These are phyloP conservation scores for Metalampra italica DNA, from an alignment of 2,888 invertebrate species.

Conservation along the genomic window DNA sequence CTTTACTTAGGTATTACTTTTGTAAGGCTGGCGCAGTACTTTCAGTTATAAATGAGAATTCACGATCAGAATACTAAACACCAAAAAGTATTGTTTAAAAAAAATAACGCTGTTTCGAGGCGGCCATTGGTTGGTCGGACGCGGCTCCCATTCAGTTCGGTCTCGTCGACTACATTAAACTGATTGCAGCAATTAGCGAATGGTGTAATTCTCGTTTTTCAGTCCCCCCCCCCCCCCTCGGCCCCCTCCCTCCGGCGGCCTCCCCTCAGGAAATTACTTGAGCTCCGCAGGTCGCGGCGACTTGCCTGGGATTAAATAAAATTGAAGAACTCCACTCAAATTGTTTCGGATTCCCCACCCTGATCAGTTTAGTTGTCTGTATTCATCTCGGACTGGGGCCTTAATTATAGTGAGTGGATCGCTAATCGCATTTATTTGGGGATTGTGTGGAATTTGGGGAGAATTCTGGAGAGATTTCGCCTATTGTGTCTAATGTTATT, in stretches of 20 bases:
- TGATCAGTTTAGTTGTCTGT: slow-evolving; percentile 51
- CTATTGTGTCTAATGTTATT: slow-evolving; percentile 14
- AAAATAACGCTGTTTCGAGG: slow-evolving; percentile 46
- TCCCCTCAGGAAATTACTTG: slow-evolving; percentile 67
- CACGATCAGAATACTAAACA: background rate
- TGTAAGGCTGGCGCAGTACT: no score
- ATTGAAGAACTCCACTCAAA: slow-evolving; percentile 67
- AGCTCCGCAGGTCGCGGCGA: slow-evolving; percentile 63
- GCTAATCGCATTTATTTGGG: slow-evolving; percentile 52
- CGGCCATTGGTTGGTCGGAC: slow-evolving; percentile 50
- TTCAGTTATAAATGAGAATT: background rate
- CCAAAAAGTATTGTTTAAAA: slow-evolving; percentile 12
- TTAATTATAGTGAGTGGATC: slow-evolving; percentile 64
- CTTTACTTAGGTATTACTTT: no score
- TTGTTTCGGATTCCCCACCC: slow-evolving; percentile 63
- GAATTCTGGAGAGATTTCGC: slow-evolving; percentile 12
- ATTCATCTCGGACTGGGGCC: slow-evolving; percentile 45
- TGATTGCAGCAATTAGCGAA: slow-evolving; percentile 77
- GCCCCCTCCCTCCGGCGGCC: slow-evolving; percentile 15
- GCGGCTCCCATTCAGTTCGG: slow-evolving; percentile 47
- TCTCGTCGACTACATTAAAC: slow-evolving; percentile 74
- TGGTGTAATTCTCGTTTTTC: slow-evolving; percentile 76
- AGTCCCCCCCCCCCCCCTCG: slow-evolving; percentile 42
- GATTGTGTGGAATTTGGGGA: slow-evolving; percentile 26
- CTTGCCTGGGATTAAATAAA: slow-evolving; percentile 68